A percentile compares a stretch with the other conserved stretches of the same genome.
These are phyloP conservation scores for Clamator glandarius DNA, from an alignment of 2,797 vertebrate species.

Conservation along the genomic window DNA sequence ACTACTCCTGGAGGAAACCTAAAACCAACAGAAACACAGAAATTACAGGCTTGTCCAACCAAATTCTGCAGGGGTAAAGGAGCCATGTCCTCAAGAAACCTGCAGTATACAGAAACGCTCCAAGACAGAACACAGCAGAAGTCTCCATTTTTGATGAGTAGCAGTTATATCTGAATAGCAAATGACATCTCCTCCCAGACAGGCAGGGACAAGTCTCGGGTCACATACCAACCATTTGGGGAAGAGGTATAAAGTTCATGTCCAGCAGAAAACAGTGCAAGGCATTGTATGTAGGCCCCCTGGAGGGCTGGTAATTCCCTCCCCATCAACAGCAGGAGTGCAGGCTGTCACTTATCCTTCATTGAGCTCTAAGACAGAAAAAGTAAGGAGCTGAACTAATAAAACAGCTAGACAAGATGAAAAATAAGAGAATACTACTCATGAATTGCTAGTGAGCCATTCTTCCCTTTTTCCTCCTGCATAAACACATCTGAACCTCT, in stretches of 20 bases:
- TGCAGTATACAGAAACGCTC: not conserved
- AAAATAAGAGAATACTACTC: not conserved
- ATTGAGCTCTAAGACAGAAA: not conserved
- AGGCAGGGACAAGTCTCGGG: not conserved
- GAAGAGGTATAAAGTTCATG: not conserved
- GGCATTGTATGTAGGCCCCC: not conserved
- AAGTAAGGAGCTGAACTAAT: not conserved
- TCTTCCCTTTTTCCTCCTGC: not conserved
- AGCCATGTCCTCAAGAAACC: not conserved
- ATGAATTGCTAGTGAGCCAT: not conserved
- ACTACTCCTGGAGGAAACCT: slow-evolving; percentile 91
- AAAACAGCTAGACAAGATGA: not conserved
- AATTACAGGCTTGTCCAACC: slow-evolving; percentile 32
- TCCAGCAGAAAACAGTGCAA: not conserved
- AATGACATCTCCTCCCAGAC: not conserved
- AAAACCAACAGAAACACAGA: slow-evolving; percentile 65
- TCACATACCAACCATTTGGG: not conserved
- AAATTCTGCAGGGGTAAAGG: not conserved
- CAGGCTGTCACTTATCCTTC: not conserved
- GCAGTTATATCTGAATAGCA: not conserved
- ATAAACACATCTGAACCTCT: not conserved
- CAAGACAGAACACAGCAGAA: not conserved
- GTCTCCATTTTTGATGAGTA: not conserved
- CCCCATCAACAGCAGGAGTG: not conserved
- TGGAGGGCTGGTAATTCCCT: not conserved